Base-by-base conservation (phyloP, 2,888 invertebrate genomes). In the Agriopis aurantiaria region DNA sequence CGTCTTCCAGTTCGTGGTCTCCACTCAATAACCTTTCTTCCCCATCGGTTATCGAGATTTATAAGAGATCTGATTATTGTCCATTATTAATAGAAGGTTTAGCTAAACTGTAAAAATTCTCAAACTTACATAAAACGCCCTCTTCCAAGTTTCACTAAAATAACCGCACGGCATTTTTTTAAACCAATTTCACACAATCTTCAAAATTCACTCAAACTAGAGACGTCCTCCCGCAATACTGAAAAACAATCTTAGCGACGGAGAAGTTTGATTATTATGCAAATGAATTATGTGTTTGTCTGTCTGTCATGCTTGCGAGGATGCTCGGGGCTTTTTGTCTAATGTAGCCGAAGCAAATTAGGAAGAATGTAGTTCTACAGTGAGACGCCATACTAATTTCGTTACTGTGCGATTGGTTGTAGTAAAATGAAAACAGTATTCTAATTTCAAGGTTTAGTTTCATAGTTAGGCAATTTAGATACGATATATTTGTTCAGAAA, bases 131-230 rank as follows among this genome's bases (percentile, higher is more conserved):
- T 88, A 86, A 43, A 93, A 77, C 65, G 86, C 87, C 51, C 76
- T 85, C 72, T 88, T 94, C 0, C 91, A 81, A 5, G 89, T 91
- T 7, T 90, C 82, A 76, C 88, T 89, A 65, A 85, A 93, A 80
- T 93, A 94, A 75, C 93, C 93, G 82, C 93, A 94, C 51, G 93
- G 93, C 93, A 94, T 93, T 73, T 84, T 82, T 43, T 65, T 75
- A 72, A 72, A 71, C 69, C 48, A 78, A 74, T 48, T 65, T 65
- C 56, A 70, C 64, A 63, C 63, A 75, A 65, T 49, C 57, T 11
- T 14, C 49, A 62, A 71, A 73, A 69, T 58, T 62, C 14, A 68
- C 72, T 69, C 67, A 74, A 74, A 66, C 67, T 51, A 46, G 59
- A 73, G 64, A 67, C 69, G 66, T 70, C 60, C 63, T 58, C 72